Conservation (phyloP, 2,113 vertebrate genomes). For the Ploceus nigricollis region DNA sequence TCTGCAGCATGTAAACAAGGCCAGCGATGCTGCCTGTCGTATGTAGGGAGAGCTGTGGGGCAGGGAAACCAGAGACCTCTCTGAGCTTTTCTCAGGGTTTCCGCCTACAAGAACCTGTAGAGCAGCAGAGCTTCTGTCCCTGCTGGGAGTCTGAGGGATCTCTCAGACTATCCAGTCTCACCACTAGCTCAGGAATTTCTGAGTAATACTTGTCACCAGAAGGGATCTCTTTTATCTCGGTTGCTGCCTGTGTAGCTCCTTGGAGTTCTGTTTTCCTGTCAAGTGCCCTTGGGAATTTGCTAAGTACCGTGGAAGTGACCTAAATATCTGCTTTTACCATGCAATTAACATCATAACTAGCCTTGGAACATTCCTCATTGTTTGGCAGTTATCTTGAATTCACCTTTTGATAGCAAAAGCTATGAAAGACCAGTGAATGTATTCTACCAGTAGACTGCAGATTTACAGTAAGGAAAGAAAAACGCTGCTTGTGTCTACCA, state of each 20-base stretch:
- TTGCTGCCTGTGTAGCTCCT: neutral
- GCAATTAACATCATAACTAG: neutral
- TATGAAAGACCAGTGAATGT: neutral
- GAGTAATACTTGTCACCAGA: constrained; percentile 14
- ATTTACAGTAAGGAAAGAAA: neutral
- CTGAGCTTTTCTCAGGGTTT: neutral
- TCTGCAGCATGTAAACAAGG: neutral
- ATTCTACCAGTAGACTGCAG: neutral
- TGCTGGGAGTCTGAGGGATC: neutral
- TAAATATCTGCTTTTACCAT: constrained; percentile 14
- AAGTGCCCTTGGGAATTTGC: constrained; percentile 7
- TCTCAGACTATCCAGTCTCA: neutral
- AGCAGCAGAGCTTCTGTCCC: neutral
- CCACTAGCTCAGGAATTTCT: neutral
- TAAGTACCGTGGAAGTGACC: constrained; percentile 13
- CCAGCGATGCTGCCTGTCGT: fast-evolving
- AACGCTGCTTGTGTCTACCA: neutral
- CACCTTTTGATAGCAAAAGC: neutral
- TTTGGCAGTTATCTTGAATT: constrained; percentile 2
- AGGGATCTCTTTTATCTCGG: constrained; percentile 6
- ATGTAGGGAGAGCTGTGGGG: neutral
- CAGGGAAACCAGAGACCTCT: neutral
- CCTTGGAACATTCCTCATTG: neutral
- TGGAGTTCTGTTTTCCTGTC: constrained; percentile 5
- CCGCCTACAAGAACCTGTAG: neutral